These are phyloP conservation scores for Calypte anna DNA, from an alignment of 2,113 vertebrate genomes.

Conservation along the genomic window DNA sequence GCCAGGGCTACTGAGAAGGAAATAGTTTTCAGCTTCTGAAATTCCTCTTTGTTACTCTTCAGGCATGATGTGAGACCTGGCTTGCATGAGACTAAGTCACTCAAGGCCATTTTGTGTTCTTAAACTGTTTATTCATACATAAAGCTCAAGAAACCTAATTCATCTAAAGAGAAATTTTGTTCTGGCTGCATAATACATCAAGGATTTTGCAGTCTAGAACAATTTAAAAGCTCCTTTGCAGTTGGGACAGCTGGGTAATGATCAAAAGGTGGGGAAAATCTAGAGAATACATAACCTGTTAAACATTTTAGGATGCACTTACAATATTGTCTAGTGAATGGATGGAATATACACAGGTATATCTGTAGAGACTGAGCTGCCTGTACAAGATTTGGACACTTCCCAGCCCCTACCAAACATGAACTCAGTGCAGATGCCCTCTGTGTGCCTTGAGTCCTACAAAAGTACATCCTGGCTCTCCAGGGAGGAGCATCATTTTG, in stretches of 20 bases:
- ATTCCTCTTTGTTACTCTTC: constrained; percentile 5
- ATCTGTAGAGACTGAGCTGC: neutral
- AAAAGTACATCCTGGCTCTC: neutral
- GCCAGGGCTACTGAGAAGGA: neutral
- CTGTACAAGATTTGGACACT: neutral
- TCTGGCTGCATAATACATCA: neutral
- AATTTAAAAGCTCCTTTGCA: neutral
- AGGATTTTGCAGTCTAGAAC: neutral
- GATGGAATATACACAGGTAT: neutral
- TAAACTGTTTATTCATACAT: neutral
- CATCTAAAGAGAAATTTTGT: neutral
- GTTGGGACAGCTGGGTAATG: neutral
- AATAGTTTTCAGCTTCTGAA: neutral
- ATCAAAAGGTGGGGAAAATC: neutral
- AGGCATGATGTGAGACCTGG: neutral
- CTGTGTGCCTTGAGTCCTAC: neutral
- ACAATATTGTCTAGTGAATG: neutral
- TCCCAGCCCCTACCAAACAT: accelerated
- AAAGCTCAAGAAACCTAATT: neutral
- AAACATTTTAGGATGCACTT: neutral
- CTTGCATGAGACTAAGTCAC: neutral
- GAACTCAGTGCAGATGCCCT: neutral
- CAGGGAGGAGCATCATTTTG: neutral
- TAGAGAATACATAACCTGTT: neutral
- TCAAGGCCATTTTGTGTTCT: neutral